Conservation (phyloP, 2,888 invertebrate genomes). For the Sphaerophoria taeniata region DNA sequence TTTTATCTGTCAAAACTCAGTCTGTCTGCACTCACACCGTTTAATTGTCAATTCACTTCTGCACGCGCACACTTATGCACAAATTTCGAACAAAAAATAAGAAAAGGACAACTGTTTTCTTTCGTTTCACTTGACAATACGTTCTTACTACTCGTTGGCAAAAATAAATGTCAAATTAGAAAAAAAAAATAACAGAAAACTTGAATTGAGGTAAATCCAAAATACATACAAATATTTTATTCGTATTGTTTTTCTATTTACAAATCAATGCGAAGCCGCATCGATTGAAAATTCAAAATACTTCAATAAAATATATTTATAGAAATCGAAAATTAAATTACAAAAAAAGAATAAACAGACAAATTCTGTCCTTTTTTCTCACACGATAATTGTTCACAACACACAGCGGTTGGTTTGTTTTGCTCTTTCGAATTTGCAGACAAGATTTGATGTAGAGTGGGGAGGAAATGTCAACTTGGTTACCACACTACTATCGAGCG, state of each 20-base stretch:
- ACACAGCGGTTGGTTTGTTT: slow-evolving; percentile 38
- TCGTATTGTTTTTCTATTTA: neutral
- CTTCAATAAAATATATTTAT: neutral
- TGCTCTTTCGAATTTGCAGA: slow-evolving; percentile 52
- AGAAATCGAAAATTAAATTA: neutral
- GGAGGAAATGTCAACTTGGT: slow-evolving; percentile 64
- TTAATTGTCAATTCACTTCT: slow-evolving; percentile 73
- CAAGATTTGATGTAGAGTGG: slow-evolving; percentile 10
- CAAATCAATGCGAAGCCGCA: neutral
- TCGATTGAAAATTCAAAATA: too few relatives aligned
- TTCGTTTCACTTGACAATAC: slow-evolving; percentile 36
- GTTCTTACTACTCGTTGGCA: slow-evolving; percentile 15
- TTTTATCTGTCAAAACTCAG: slow-evolving; percentile 53
- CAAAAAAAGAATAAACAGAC: slow-evolving; percentile 6
- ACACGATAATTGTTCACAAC: slow-evolving; percentile 49
- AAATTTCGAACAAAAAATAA: slow-evolving; percentile 50
- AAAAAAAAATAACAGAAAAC: neutral
- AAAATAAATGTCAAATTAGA: slow-evolving; percentile 20
- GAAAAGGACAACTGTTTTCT: slow-evolving; percentile 38
- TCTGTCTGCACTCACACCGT: slow-evolving; percentile 56
- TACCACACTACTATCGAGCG: slow-evolving; percentile 69
- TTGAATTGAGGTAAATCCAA: slow-evolving; percentile 1
- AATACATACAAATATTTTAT: neutral
- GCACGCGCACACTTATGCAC: slow-evolving; percentile 75
- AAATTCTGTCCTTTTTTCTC: slow-evolving; percentile 31